Conservation (phyloP, 2,797 vertebrate genomes). For the Novumbra hubbsi region DNA sequence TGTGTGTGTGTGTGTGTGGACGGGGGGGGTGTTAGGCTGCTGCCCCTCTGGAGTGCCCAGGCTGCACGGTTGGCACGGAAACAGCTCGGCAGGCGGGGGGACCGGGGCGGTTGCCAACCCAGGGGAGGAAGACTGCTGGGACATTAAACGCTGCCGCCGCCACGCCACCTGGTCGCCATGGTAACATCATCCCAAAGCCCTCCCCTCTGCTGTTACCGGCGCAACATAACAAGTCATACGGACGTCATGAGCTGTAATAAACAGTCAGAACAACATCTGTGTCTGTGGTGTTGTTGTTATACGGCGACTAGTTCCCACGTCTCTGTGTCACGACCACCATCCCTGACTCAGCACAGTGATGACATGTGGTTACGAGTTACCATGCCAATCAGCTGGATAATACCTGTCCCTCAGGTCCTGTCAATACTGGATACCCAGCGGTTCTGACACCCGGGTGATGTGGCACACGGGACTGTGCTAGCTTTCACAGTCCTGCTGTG, state of each 20-base stretch:
- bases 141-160: conserved; percentile 22
- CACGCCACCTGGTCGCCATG: conserved; percentile 48
- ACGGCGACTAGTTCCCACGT: background rate
- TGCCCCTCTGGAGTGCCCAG: conserved; percentile 46
- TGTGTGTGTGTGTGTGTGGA: conserved; percentile 11
- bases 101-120: conserved; percentile 28
- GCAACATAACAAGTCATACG: background rate
- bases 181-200: conserved; percentile 45
- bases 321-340: background rate
- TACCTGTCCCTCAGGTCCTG: background rate
- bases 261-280: background rate
- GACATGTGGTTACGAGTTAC: background rate
- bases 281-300: background rate
- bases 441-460: background rate
- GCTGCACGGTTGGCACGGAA: conserved; percentile 52
- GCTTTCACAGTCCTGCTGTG: background rate
- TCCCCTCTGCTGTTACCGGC: background rate
- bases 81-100: conserved; percentile 31
- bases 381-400: background rate
- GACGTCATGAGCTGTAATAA: background rate
- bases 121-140: conserved; percentile 35
- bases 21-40: conserved; percentile 21
- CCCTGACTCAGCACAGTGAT: background rate
- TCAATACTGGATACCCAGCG: background rate
- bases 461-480: background rate